Conservation (phyloP, 2,888 invertebrate genomes). For the Liodrosophila aerea region DNA sequence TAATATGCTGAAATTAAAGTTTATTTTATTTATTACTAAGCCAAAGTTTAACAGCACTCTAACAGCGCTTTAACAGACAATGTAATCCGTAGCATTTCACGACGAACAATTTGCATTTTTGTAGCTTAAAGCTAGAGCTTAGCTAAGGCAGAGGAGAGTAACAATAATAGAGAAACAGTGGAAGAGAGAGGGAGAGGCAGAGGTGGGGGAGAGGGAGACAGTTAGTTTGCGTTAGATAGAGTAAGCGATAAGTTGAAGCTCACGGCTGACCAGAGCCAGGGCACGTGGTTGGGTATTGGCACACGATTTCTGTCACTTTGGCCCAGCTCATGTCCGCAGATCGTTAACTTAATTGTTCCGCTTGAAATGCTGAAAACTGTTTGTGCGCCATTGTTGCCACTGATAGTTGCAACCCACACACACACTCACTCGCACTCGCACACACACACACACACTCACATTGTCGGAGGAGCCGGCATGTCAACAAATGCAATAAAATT, state of each 20-base stretch:
- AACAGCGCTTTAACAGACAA: not conserved
- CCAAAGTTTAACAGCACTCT: not conserved
- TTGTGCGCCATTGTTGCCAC: conserved; percentile 66
- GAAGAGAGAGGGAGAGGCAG: too few species aligned
- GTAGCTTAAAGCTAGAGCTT: too few species aligned
- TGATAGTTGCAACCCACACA: conserved; percentile 50
- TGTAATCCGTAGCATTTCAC: not conserved
- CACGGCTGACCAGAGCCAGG: conserved; percentile 16
- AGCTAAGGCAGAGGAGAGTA: too few species aligned
- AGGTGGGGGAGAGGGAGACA: not conserved
- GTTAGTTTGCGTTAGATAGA: not conserved
- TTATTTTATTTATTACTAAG: too few species aligned
- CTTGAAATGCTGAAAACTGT: conserved; percentile 71
- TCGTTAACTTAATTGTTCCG: conserved; percentile 79
- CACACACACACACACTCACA: not conserved
- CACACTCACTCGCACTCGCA: conserved; percentile 5
- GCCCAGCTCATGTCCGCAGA: conserved; percentile 57
- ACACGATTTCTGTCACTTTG: conserved; percentile 52
- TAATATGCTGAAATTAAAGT: too few species aligned
- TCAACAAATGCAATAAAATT: conserved; percentile 69
- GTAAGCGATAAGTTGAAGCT: not conserved
- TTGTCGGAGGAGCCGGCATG: conserved; percentile 20
- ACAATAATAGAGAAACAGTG: too few species aligned
- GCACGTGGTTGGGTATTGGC: conserved; percentile 47
- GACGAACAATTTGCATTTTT: too few species aligned